Conservation (phyloP, 2,888 invertebrate species). For the Ophraella communa region DNA sequence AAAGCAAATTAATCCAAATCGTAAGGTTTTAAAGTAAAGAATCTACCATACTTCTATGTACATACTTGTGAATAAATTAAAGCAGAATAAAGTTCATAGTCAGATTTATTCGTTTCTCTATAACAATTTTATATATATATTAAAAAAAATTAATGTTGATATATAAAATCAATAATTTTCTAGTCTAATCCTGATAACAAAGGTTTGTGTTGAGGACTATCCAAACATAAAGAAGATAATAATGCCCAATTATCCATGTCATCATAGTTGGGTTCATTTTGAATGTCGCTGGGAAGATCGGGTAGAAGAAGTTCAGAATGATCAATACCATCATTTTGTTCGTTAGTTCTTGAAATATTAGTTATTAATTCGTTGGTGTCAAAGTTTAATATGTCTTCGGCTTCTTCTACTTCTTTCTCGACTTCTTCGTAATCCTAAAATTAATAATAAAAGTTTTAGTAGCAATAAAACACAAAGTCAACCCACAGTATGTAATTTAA, state of each 20-base stretch:
- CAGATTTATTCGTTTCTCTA: too few species aligned
- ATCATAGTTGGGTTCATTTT: conserved; percentile 57
- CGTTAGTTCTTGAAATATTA: conserved; percentile 19
- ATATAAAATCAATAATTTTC: background rate
- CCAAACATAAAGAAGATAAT: conserved; percentile 55
- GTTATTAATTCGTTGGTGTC: conserved; percentile 32
- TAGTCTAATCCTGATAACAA: conserved; percentile 46
- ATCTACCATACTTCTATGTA: too few species aligned
- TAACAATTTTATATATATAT: too few species aligned
- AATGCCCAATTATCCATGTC: conserved; percentile 59
- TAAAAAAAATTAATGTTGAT: too few species aligned
- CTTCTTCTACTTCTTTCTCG: conserved; percentile 61
- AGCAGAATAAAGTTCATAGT: too few species aligned
- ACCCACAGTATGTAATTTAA: too few species aligned
- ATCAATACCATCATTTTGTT: background rate
- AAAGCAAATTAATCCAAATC: too few species aligned
- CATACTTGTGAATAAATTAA: too few species aligned
- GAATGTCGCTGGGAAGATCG: conserved; percentile 30
- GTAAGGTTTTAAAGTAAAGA: too few species aligned
- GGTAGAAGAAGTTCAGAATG: conserved; percentile 40
- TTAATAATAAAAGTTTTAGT: background rate
- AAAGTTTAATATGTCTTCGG: conserved; percentile 53
- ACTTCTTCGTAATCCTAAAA: conserved; percentile 64
- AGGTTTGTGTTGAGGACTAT: conserved; percentile 37
- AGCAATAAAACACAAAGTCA: background rate